phyloP scores from a whole-genome alignment of 2,888 invertebrate species.

The Archips crataeganus region DNA sequence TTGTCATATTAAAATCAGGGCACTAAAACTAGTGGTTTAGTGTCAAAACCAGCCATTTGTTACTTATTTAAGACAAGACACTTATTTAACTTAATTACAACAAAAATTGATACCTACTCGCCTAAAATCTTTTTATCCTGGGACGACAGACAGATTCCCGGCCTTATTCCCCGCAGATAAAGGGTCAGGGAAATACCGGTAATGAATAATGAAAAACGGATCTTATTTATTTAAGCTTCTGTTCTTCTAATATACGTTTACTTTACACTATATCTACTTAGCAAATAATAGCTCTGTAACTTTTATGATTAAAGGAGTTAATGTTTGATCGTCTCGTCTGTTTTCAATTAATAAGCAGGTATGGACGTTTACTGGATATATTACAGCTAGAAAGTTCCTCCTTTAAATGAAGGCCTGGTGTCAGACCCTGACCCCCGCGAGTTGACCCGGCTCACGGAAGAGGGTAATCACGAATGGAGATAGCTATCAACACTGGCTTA shows the following conservation, averaged over 20 bases:
- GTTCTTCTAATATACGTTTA: too few relatives aligned
- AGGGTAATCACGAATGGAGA: slow-evolving; percentile 72
- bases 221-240: too few relatives aligned
- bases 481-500: slow-evolving; percentile 54
- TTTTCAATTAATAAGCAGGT: slow-evolving; percentile 5
- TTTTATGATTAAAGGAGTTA: not conserved
- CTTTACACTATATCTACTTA: too few relatives aligned
- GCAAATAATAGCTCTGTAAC: too few relatives aligned
- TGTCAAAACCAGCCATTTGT: not conserved
- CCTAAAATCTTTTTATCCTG: too few relatives aligned
- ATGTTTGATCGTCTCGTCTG: not conserved
- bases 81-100: not conserved
- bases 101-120: too few relatives aligned
- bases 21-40: not conserved
- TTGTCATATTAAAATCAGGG: too few relatives aligned
- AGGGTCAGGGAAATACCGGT: too few relatives aligned
- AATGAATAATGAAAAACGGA: too few relatives aligned
- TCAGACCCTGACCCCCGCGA: slow-evolving; percentile 71
- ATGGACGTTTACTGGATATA: slow-evolving; percentile 20
- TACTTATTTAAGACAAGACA: not conserved
- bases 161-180: not conserved
- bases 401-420: slow-evolving; percentile 54
- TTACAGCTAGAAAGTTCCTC: slow-evolving; percentile 53
- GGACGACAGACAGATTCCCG: too few relatives aligned
- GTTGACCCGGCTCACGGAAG: slow-evolving; percentile 80